A percentile compares a stretch with the other conserved stretches of the same genome.
Conservation (phyloP, 2,113 vertebrate species). For the Stigmatopora nigra region DNA sequence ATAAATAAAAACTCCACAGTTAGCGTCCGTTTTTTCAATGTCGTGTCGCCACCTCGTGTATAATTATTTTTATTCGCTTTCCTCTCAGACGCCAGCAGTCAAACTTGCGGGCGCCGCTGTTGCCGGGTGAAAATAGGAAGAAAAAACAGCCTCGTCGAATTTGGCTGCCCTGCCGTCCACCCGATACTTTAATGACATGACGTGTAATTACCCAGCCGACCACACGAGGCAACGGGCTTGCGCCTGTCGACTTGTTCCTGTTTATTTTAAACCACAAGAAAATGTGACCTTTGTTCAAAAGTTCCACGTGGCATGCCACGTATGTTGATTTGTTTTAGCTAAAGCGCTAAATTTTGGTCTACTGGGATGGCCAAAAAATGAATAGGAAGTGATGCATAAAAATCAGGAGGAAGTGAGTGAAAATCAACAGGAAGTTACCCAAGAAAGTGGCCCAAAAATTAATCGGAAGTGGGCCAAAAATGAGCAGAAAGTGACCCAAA, state of each 20-base stretch:
- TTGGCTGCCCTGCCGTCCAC: slow-evolving; percentile 25
- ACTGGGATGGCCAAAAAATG: too few relatives aligned
- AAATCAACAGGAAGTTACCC: too few relatives aligned
- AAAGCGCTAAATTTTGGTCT: too few relatives aligned
- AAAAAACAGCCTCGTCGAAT: slow-evolving; percentile 35
- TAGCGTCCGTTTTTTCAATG: too few relatives aligned
- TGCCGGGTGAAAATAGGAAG: neutral
- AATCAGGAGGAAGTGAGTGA: too few relatives aligned
- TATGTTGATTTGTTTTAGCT: neutral
- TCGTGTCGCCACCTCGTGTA: too few relatives aligned
- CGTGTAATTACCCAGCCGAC: slow-evolving; percentile 38
- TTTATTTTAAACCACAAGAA: neutral
- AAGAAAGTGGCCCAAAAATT: too few relatives aligned
- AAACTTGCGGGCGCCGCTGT: slow-evolving; percentile 38
- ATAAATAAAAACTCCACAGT: too few relatives aligned
- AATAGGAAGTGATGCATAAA: too few relatives aligned
- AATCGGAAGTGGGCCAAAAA: too few relatives aligned
- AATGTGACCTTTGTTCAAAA: neutral
- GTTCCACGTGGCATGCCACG: neutral
- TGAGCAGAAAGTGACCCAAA: neutral
- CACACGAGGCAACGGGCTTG: slow-evolving; percentile 25
- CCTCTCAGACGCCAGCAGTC: neutral
- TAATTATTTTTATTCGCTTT: too few relatives aligned
- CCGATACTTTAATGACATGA: slow-evolving; percentile 49
- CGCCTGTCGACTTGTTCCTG: neutral